phyloP scores from a whole-genome alignment of 2,797 vertebrate genomes.

The Sebastes itinus region DNA sequence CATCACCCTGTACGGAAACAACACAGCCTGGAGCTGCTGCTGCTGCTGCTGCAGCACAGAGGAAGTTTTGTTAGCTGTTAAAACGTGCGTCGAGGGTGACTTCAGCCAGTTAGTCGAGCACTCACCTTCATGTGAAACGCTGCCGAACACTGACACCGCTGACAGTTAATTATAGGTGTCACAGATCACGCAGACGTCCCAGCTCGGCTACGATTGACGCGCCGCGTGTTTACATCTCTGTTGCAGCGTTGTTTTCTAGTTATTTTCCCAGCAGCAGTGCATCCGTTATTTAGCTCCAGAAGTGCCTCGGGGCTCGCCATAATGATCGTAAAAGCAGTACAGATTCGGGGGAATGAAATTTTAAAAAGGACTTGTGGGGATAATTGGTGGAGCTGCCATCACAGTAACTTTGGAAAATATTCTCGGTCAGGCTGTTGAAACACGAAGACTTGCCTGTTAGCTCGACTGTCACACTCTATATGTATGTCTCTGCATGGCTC shows the following conservation, averaged over 20 bases:
- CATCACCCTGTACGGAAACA: constrained; percentile 44
- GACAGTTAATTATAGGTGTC: constrained; percentile 84
- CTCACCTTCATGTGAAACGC: constrained; percentile 75
- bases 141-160: constrained; percentile 72
- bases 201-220: constrained; percentile 73
- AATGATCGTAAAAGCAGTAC: constrained; percentile 81
- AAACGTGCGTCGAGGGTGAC: constrained; percentile 66
- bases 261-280: constrained; percentile 67
- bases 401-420: constrained; percentile 58
- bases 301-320: constrained; percentile 78
- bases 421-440: constrained; percentile 61
- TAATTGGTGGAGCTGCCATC: constrained; percentile 76
- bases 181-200: constrained; percentile 78
- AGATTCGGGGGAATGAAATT: constrained; percentile 68
- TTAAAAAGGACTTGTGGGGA: constrained; percentile 66
- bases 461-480: constrained; percentile 51
- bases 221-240: constrained; percentile 76
- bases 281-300: constrained; percentile 68
- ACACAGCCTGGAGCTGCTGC: constrained; percentile 50
- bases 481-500: constrained; percentile 38
- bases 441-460: constrained; percentile 44
- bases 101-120: constrained; percentile 75
- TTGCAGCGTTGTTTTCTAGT: constrained; percentile 77
- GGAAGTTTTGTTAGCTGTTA: constrained; percentile 72
- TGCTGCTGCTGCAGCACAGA: constrained; percentile 45